A percentile compares a stretch with the other conserved stretches of the same genome.
These are phyloP conservation scores for Mizuhopecten yessoensis DNA, from an alignment of 1,140 invertebrate species.

Conservation along the genomic window DNA sequence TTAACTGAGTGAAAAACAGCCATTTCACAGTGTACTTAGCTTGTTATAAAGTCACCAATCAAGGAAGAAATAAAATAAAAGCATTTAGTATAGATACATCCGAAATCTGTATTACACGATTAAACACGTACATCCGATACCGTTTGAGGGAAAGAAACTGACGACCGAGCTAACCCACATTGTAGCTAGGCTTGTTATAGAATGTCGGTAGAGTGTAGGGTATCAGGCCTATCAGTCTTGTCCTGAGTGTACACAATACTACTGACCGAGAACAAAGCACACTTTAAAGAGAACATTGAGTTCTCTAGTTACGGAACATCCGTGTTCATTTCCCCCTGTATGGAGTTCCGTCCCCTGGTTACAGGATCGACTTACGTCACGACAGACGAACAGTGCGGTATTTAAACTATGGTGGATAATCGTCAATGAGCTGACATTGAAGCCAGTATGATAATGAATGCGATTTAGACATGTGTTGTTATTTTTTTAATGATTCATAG, in stretches of 20 bases:
- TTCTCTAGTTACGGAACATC: not conserved
- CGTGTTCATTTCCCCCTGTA: not conserved
- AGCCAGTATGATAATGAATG: not conserved
- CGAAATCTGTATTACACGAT: not conserved
- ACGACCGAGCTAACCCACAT: not conserved
- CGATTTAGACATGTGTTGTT: no score
- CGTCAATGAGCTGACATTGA: not conserved
- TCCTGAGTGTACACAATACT: not conserved
- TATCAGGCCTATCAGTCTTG: not conserved
- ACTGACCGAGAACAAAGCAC: not conserved
- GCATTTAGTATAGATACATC: not conserved
- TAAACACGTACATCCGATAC: not conserved
- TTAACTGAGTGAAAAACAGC: not conserved
- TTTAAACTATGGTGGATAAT: not conserved
- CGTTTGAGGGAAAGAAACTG: not conserved
- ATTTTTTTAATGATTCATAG: no score
- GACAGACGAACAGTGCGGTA: slow-evolving; percentile 7
- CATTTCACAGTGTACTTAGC: not conserved
- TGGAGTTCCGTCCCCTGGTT: slow-evolving; percentile 3
- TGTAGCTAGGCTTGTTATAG: not conserved
- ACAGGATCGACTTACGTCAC: not conserved
- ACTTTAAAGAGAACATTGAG: not conserved
- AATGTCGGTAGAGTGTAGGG: not conserved
- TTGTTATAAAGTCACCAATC: not conserved
- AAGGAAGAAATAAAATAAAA: not conserved